Percentiles rank a stretch among this genome's conserved stretches.
Conservation (phyloP, 2,888 invertebrate species). For the Acleris sparsana region DNA sequence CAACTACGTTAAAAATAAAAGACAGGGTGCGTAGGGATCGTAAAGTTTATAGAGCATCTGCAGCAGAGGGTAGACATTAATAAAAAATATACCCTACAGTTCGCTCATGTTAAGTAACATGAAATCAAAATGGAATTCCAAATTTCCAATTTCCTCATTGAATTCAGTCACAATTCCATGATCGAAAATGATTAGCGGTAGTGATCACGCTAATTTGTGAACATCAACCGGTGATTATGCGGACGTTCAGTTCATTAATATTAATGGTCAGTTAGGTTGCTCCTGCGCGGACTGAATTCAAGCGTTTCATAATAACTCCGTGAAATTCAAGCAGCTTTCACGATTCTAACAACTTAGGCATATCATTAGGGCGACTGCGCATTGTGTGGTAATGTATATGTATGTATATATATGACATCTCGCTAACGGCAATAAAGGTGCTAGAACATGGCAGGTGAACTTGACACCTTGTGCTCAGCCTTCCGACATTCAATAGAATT, state of each 20-base stretch:
- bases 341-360: neutral
- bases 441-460: constrained; percentile 65
- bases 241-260: constrained; percentile 36
- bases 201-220: constrained; percentile 25
- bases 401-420: constrained; percentile 43
- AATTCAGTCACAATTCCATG: constrained; percentile 5
- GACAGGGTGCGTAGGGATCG: constrained; percentile 9
- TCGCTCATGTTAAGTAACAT: too few species aligned
- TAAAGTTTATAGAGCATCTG: constrained; percentile 15
- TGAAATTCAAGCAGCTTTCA: neutral
- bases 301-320: neutral
- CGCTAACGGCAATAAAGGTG: constrained; percentile 43
- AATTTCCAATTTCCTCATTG: constrained; percentile 3
- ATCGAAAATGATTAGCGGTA: constrained; percentile 18
- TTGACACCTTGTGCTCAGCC: constrained; percentile 71
- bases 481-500: constrained; percentile 70
- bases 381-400: constrained; percentile 29
- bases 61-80: neutral
- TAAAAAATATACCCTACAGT: neutral
- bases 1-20: neutral
- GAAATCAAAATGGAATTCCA: too few species aligned
- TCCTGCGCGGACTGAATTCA: constrained; percentile 25
- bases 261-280: constrained; percentile 32
- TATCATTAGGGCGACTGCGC: neutral
- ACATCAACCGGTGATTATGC: constrained; percentile 32